phyloP scores from a whole-genome alignment of 2,797 vertebrate species.

The Heterohyrax brucei region DNA sequence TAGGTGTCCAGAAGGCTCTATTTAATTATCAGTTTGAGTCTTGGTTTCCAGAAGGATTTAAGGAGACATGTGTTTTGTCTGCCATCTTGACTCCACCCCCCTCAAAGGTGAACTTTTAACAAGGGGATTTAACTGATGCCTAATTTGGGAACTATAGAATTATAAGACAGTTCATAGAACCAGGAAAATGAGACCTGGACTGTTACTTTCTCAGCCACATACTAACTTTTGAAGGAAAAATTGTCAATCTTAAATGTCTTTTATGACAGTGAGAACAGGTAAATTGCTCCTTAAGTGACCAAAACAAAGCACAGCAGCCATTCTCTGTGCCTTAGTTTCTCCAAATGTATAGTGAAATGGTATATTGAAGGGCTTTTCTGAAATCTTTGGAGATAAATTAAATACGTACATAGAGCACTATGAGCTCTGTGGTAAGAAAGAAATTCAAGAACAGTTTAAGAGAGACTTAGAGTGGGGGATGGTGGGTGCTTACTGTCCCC shows the following conservation, averaged over 20 bases:
- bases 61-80: no score
- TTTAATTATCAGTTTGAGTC: no score
- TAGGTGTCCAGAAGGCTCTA: no score
- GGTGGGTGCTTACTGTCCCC: no score
- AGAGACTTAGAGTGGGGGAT: no score
- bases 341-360: not conserved
- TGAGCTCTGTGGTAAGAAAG: not conserved
- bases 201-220: not conserved
- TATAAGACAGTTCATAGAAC: not conserved
- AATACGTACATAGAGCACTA: not conserved
- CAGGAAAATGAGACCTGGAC: not conserved
- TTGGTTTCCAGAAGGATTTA: no score
- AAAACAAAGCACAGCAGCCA: not conserved
- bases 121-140: not conserved
- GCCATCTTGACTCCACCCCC: no score
- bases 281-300: not conserved
- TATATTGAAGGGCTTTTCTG: slow-evolving; percentile 16
- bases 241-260: not conserved
- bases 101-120: not conserved
- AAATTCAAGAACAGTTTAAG: not conserved
- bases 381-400: not conserved
- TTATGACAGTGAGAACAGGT: not conserved
- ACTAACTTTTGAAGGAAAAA: not conserved
- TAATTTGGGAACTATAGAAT: not conserved
- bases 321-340: not conserved